Evolutionary conservation across 2,888 invertebrate species (phyloP).

Genomic region (Spicauda simplicius): DNA sequence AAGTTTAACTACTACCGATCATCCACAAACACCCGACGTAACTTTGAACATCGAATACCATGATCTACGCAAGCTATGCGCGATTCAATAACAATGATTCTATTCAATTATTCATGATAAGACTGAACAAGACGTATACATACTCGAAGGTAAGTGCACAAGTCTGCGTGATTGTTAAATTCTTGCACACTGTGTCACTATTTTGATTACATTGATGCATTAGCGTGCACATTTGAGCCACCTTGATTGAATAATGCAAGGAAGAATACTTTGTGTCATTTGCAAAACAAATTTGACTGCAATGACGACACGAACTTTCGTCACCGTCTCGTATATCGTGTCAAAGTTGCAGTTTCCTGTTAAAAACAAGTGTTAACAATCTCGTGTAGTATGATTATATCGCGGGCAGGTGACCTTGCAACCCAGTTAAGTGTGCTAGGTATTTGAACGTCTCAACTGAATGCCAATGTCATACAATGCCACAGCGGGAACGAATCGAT

Average conservation of each 20-base stretch:
- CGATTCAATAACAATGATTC: neutral
- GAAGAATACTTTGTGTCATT: conserved; percentile 20
- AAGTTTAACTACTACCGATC: neutral
- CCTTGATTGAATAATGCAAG: conserved; percentile 32
- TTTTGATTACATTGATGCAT: conserved; percentile 14
- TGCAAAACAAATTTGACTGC: conserved; percentile 10
- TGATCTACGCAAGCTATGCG: no score
- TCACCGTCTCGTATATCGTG: no score
- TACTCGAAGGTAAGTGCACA: neutral
- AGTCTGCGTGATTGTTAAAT: conserved; percentile 7
- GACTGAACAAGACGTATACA: neutral
- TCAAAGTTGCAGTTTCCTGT: conserved; percentile 9
- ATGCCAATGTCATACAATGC: conserved; percentile 61
- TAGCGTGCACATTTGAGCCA: conserved; percentile 25
- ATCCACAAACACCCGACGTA: no score
- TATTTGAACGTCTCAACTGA: conserved; percentile 71
- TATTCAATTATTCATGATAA: neutral
- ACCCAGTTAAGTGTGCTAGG: conserved; percentile 60
- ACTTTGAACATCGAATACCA: no score
- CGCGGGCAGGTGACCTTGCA: conserved; percentile 55
- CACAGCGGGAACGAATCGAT: conserved; percentile 22
- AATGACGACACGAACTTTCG: neutral
- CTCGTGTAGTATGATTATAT: conserved; percentile 50
- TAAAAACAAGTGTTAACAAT: conserved; percentile 21
- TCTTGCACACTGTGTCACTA: conserved; percentile 14